Conservation (phyloP, 2,797 vertebrate species). For the Pseudomugil gertrudae region DNA sequence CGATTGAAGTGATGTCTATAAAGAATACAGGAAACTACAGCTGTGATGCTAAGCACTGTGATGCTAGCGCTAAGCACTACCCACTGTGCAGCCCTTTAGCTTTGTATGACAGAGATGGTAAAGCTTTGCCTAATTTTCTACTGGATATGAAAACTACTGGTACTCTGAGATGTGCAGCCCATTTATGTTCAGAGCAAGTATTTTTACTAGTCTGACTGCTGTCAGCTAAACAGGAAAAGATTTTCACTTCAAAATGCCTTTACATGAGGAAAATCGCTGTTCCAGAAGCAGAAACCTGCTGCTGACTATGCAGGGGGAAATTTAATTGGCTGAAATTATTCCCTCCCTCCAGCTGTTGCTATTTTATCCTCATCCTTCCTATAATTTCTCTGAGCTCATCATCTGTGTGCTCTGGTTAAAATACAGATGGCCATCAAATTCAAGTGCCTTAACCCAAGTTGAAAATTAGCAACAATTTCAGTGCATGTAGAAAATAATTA, state of each 20-base stretch:
- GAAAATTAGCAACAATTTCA: background rate
- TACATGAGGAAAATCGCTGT: background rate
- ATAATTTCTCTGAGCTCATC: background rate
- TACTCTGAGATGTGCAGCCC: background rate
- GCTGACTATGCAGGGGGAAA: background rate
- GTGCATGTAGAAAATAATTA: background rate
- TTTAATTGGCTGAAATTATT: background rate
- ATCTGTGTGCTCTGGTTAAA: background rate
- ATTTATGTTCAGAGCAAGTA: background rate
- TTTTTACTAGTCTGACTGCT: background rate
- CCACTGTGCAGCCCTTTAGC: too few species aligned
- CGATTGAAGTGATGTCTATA: too few species aligned
- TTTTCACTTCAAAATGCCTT: background rate
- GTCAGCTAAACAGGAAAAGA: background rate
- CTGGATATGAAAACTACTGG: background rate
- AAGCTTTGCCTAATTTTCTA: background rate
- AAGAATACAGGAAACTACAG: too few species aligned
- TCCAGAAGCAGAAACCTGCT: background rate
- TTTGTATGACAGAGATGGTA: background rate
- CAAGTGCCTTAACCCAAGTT: background rate
- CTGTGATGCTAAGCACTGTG: too few species aligned
- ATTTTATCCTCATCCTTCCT: background rate
- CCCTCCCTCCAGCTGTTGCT: background rate
- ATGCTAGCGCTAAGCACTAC: too few species aligned
- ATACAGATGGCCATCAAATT: background rate